A percentile compares a stretch with the other conserved stretches of the same genome.
Evolutionary conservation across 2,113 vertebrate genomes (phyloP).

Genomic region (Dicrurus megarhynchus): DNA sequence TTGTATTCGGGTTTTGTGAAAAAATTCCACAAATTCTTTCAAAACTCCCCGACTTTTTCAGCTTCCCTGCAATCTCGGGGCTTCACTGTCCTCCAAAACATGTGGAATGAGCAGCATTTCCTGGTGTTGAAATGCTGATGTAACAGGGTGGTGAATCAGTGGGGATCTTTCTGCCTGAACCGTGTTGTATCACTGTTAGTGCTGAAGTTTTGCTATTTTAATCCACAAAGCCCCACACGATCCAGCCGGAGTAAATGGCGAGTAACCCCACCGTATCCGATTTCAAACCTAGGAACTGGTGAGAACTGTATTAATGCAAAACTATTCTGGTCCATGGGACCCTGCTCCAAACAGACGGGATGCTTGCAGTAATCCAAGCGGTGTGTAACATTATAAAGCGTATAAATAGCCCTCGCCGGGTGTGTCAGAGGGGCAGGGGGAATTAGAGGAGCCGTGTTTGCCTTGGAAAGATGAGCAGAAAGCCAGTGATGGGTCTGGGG

Average conservation of each 20-base stretch:
- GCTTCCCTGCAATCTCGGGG: background rate
- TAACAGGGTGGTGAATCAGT: background rate
- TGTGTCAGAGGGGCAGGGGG: background rate
- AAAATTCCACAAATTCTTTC: background rate
- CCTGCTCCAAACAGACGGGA: background rate
- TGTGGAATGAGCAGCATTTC: conserved; percentile 30
- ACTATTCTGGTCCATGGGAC: background rate
- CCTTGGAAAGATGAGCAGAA: background rate
- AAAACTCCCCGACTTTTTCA: background rate
- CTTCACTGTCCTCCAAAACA: background rate
- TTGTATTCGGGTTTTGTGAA: accelerated
- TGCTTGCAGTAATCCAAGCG: background rate
- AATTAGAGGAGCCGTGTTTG: background rate
- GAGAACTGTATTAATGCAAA: background rate
- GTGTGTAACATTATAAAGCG: background rate
- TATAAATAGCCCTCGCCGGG: conserved; percentile 4
- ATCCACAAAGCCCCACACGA: background rate
- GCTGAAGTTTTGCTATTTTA: background rate
- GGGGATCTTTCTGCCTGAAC: background rate
- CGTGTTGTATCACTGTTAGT: background rate
- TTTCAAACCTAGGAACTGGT: background rate
- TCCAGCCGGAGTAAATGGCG: background rate
- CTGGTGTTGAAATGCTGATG: background rate
- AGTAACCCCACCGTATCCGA: accelerated
- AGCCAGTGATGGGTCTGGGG: background rate